Evolutionary conservation across 2,113 vertebrate genomes (phyloP), one percentile per base, ranked within the genome.

Genomic region (Bos javanicus): DNA sequence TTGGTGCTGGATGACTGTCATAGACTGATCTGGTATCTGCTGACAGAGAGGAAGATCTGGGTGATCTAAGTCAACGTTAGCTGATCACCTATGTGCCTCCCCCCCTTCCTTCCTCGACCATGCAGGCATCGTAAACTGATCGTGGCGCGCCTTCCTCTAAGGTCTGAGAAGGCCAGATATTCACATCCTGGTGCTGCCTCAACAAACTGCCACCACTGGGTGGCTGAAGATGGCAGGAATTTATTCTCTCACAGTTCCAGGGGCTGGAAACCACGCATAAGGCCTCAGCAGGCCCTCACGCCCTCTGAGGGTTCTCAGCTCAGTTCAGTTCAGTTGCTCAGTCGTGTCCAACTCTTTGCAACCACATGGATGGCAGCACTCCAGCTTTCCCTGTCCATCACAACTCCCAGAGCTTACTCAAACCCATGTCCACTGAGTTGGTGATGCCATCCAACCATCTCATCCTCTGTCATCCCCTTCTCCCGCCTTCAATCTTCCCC

Each of bases 321-420:
- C 67, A 39, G 9, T 21, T 36, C 5, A 71, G 64, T 71, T 6
- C n/a, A 39, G 19, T 71, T 3, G 10, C 67, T 71, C 67, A 36
- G n/a, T 39, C 9, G 0, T 23, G n/a, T 71, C n/a, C 10, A 12
- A 36, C n/a, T 71, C 67, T 71, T 71, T 71, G 19, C 19, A 12
- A 12, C 10, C n/a, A 11, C 19, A 39, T 23, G 10, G 9, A 39
- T 19, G 6, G n/a, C 19, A 6, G 19, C 67, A 39, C 2, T 0
- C 67, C 67, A 39, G 67, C 19, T 5, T 36, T 39, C 19, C n/a
- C 19, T 23, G n/a, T 23, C 19, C n/a, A 71, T 59, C 9, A 26
- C 25, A 59, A 59, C 57, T 26, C 10, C 57, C 4, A 5, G 57
- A 59, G 5, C 67, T 71, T 6, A n/a, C 67, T 71, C 67, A 71